phyloP scores from a whole-genome alignment of 2,797 vertebrate species.

The Columba guinea region DNA sequence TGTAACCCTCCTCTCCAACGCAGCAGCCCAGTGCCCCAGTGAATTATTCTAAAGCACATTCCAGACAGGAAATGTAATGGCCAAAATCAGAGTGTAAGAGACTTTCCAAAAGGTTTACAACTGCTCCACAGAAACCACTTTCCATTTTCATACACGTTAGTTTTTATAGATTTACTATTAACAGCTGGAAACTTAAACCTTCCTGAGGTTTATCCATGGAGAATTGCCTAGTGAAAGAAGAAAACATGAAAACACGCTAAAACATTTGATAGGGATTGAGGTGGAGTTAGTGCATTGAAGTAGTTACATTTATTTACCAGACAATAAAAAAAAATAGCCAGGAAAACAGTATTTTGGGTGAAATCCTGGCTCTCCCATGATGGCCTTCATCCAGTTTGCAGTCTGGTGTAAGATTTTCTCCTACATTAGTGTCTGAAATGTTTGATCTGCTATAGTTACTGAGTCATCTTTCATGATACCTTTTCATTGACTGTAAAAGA shows the following conservation, averaged over 20 bases:
- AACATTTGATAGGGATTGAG: neutral
- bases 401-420: neutral
- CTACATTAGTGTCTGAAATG: neutral
- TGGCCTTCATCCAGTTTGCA: neutral
- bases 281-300: neutral
- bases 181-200: neutral
- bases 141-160: neutral
- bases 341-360: neutral
- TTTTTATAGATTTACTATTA: neutral
- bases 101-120: neutral
- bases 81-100: neutral
- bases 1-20: neutral
- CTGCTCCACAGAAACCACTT: neutral
- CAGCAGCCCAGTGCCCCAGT: neutral
- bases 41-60: neutral
- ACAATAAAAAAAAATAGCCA: neutral
- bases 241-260: neutral
- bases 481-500: conserved; percentile 6
- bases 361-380: neutral
- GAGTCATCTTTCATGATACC: neutral
- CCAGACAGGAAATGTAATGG: neutral
- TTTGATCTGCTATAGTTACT: neutral
- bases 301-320: neutral
- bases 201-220: neutral
- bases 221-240: neutral